These are phyloP conservation scores for Ciconia nigra DNA, from an alignment of 2,797 vertebrate species.

Conservation along the genomic window DNA sequence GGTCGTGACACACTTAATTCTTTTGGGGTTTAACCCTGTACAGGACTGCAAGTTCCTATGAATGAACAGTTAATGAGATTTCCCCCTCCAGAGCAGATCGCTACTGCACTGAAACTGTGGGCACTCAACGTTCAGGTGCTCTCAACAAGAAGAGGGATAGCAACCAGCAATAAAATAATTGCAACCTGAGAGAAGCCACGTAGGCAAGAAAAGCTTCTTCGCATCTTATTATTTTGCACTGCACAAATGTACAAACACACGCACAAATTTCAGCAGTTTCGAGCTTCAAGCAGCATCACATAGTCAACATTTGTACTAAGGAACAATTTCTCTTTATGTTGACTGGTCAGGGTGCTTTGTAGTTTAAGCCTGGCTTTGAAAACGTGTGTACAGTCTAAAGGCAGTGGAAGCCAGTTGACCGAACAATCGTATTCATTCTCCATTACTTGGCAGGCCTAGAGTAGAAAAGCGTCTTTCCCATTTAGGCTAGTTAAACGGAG, in stretches of 20 bases:
- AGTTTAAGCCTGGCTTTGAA: slow-evolving; percentile 53
- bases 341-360: slow-evolving; percentile 22
- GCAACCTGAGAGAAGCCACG: neutral
- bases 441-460: slow-evolving; percentile 54
- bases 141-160: neutral
- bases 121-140: neutral
- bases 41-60: neutral
- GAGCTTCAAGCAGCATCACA: slow-evolving; percentile 32
- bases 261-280: slow-evolving; percentile 1
- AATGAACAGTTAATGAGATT: neutral
- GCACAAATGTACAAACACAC: slow-evolving; percentile 30
- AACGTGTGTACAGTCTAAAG: slow-evolving; percentile 3
- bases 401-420: slow-evolving; percentile 40
- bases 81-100: neutral
- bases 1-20: neutral
- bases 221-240: neutral
- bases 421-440: slow-evolving; percentile 66
- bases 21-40: neutral
- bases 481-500: slow-evolving; percentile 34
- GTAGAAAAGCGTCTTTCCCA: slow-evolving; percentile 60
- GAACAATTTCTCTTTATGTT: slow-evolving; percentile 53
- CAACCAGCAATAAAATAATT: neutral
- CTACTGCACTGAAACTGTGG: neutral
- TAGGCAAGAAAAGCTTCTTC: neutral
- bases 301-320: slow-evolving; percentile 50